These are phyloP conservation scores for Girardia tigrina DNA, from an alignment of 2,888 invertebrate species.

Conservation along the genomic window DNA sequence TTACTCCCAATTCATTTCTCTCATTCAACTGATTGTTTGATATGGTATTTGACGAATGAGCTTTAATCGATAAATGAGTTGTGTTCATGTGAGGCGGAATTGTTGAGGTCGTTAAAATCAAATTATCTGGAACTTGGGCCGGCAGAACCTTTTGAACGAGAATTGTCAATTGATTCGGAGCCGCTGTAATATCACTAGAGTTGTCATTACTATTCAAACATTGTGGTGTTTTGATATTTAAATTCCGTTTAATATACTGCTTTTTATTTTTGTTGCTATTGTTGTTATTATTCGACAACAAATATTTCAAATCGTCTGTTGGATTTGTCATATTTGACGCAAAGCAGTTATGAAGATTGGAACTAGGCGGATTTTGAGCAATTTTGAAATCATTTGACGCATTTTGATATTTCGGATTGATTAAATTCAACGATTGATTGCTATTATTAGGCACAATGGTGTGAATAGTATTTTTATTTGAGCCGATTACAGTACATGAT, in stretches of 20 bases:
- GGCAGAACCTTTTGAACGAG: conserved; percentile 30
- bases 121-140: conserved; percentile 24
- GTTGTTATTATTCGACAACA: not conserved
- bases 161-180: conserved; percentile 28
- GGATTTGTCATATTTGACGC: not conserved
- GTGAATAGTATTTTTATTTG: not conserved
- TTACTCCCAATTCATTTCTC: not conserved
- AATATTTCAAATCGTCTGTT: not conserved
- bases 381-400: not conserved
- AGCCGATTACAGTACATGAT: conserved; percentile 9
- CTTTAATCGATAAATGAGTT: too few species aligned
- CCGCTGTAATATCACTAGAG: conserved; percentile 31
- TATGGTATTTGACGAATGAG: conserved; percentile 20
- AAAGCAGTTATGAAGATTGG: not conserved
- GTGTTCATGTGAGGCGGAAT: not conserved
- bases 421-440: not conserved
- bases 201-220: conserved; percentile 24
- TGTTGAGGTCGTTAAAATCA: conserved; percentile 17
- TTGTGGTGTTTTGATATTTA: not conserved
- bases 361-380: conserved; percentile 12
- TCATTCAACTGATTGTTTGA: not conserved
- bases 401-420: not conserved
- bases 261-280: not conserved
- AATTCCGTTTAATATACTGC: not conserved
- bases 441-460: conserved; percentile 23